A percentile compares a stretch with the other conserved stretches of the same genome.
Conservation (phyloP, 2,888 invertebrate genomes). For the Melipona bicolor region DNA sequence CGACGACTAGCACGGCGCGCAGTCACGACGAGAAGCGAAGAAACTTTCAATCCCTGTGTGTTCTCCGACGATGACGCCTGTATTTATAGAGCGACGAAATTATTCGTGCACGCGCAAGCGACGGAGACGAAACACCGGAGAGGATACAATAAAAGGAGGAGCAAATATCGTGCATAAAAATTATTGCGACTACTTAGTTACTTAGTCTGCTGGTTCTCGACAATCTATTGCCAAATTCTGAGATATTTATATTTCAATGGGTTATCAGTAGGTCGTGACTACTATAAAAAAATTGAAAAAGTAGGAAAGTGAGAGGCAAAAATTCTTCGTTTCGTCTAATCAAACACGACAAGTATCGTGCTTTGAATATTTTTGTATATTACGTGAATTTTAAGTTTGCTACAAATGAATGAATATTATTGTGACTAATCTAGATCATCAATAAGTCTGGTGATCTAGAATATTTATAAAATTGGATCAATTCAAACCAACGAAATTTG, state of each 20-base stretch:
- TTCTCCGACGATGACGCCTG: background rate
- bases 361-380: no score
- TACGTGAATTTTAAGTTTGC: background rate
- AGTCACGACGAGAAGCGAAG: conserved; percentile 1
- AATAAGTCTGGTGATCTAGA: background rate
- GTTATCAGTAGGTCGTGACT: background rate
- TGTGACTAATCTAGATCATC: background rate
- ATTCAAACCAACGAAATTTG: background rate
- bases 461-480: background rate
- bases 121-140: background rate
- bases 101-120: conserved; percentile 22
- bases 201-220: background rate
- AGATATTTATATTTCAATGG: background rate
- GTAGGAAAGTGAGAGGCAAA: background rate
- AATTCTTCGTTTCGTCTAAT: background rate
- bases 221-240: background rate
- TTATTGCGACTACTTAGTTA: background rate
- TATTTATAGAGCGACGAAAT: conserved; percentile 37
- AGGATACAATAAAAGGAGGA: background rate
- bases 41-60: conserved; percentile 38
- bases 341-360: background rate
- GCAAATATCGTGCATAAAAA: background rate
- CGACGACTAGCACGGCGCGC: background rate
- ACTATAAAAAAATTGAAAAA: background rate
- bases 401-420: background rate